Evolutionary conservation across 2,113 vertebrate species (phyloP).

Genomic region (Engraulis encrasicolus): DNA sequence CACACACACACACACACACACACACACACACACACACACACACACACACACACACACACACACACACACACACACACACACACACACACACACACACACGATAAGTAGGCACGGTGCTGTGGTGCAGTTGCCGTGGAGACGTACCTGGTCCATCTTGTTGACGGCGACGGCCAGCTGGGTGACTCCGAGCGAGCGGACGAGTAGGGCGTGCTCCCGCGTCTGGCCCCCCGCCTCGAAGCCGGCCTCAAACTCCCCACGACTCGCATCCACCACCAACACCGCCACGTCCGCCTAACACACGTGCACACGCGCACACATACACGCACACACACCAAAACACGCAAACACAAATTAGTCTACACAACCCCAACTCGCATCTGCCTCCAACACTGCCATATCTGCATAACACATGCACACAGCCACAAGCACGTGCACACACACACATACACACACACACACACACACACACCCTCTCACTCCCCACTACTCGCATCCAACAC

Average conservation of each 20-base stretch:
- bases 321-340: too few relatives aligned
- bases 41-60: background rate
- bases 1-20: too few relatives aligned
- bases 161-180: conserved; percentile 95
- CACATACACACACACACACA: background rate
- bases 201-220: conserved; percentile 92
- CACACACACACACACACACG: background rate
- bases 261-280: conserved; percentile 92
- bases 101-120: background rate
- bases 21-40: background rate
- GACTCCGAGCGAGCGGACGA: conserved; percentile 96
- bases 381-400: too few relatives aligned
- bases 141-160: conserved; percentile 99
- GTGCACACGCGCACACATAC: conserved; percentile 25
- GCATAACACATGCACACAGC: conserved; percentile 23
- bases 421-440: background rate
- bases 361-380: too few relatives aligned
- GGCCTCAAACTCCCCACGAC: conserved; percentile 96
- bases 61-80: background rate
- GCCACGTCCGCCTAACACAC: conserved; percentile 91
- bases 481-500: too few relatives aligned
- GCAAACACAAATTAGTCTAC: too few relatives aligned
- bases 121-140: conserved; percentile 40
- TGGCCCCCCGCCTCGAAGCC: conserved; percentile 97
- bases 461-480: background rate